A percentile compares a stretch with the other conserved stretches of the same genome.
Conservation (phyloP, 2,113 vertebrate species). For the Hippocampus abdominalis region DNA sequence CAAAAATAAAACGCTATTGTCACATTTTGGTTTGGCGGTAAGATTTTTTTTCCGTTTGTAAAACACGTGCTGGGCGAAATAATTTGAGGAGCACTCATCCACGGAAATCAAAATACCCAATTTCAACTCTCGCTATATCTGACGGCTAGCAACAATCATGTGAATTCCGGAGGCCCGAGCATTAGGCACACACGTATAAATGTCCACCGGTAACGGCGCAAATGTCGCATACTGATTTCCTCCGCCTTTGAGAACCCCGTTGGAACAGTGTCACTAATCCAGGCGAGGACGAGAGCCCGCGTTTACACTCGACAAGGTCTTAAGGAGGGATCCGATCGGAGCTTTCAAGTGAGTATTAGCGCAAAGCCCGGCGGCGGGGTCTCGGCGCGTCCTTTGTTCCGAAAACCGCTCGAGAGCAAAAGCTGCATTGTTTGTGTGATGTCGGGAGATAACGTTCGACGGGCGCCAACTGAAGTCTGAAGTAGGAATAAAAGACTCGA, state of each 20-base stretch:
- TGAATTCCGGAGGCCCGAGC: background rate
- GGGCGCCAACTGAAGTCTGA: conserved; percentile 3
- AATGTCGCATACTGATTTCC: conserved; percentile 21
- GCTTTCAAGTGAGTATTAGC: conserved; percentile 61
- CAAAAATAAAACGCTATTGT: too few relatives aligned
- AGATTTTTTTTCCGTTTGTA: too few relatives aligned
- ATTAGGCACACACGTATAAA: background rate
- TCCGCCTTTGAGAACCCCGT: conserved; percentile 5
- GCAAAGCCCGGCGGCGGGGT: conserved; percentile 42
- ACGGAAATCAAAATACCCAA: background rate
- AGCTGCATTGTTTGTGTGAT: conserved; percentile 5
- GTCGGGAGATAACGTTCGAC: conserved; percentile 1
- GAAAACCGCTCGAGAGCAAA: conserved; percentile 3
- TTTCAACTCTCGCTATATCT: background rate
- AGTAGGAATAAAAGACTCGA: background rate
- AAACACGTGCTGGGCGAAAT: too few relatives aligned
- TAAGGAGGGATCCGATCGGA: conserved; percentile 51
- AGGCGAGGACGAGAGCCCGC: conserved; percentile 21
- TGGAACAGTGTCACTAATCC: conserved; percentile 33
- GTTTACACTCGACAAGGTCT: conserved; percentile 27
- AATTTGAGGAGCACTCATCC: too few relatives aligned
- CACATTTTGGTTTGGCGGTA: too few relatives aligned
- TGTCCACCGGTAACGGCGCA: background rate
- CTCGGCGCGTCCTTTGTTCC: conserved; percentile 50
- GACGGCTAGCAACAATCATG: background rate